These are phyloP conservation scores for Macroteleia sp. DNA, from an alignment of 2,888 invertebrate species.

Conservation along the genomic window DNA sequence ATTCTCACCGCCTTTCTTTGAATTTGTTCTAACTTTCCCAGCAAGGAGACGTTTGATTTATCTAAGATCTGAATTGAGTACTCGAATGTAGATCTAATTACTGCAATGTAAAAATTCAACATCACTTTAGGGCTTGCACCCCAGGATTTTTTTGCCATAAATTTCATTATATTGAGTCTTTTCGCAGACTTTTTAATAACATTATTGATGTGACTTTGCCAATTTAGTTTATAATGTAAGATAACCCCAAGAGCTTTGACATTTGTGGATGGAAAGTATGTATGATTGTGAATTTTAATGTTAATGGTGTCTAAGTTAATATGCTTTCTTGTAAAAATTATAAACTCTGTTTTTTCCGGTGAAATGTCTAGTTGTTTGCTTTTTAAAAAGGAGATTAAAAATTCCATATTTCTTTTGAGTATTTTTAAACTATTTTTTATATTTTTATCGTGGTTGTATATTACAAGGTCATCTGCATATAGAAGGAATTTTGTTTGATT, in stretches of 20 bases:
- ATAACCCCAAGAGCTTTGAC: background rate
- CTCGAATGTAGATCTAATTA: slow-evolving; percentile 3
- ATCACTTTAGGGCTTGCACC: slow-evolving; percentile 9
- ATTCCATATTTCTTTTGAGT: too few relatives aligned
- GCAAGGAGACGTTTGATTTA: background rate
- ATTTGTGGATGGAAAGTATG: too few relatives aligned
- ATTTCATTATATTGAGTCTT: slow-evolving; percentile 7
- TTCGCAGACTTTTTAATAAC: background rate
- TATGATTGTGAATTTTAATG: too few relatives aligned
- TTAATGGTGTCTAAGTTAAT: too few relatives aligned
- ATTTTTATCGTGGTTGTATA: too few relatives aligned
- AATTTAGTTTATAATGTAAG: slow-evolving; percentile 7
- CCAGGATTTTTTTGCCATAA: slow-evolving; percentile 7
- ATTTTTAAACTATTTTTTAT: too few relatives aligned
- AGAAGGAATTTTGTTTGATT: too few relatives aligned
- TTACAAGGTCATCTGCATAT: too few relatives aligned
- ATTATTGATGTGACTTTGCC: background rate
- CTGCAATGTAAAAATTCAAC: background rate
- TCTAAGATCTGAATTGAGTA: slow-evolving; percentile 6
- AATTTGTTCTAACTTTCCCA: background rate
- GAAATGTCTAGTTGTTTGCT: too few relatives aligned
- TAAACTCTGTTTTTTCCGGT: too few relatives aligned
- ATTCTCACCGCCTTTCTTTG: slow-evolving; percentile 25
- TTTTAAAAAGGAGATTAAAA: too few relatives aligned
- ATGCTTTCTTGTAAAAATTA: too few relatives aligned